Conservation (phyloP, 2,113 vertebrate species). For the Anthoscopus minutus region DNA sequence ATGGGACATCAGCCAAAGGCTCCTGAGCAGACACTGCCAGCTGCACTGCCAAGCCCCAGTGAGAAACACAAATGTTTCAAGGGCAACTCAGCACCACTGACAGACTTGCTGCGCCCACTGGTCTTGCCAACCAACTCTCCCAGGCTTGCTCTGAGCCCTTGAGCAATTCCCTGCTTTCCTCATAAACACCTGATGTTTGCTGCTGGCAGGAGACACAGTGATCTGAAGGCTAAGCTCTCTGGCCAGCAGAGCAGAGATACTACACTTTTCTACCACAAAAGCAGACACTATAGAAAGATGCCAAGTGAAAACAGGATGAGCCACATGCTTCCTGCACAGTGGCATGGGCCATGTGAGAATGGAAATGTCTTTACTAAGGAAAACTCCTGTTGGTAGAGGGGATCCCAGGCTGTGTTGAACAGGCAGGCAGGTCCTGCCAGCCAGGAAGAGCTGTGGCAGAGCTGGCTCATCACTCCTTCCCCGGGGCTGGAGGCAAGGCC, state of each 20-base stretch:
- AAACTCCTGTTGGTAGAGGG: neutral
- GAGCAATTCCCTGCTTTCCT: neutral
- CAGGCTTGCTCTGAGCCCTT: neutral
- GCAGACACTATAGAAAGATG: rapidly evolving
- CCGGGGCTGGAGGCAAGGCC: rapidly evolving
- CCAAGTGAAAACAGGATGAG: neutral
- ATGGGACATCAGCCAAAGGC: neutral
- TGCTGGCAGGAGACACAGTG: neutral
- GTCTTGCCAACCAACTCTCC: neutral
- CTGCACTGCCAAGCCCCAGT: neutral
- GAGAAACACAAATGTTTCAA: neutral
- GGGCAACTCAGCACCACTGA: neutral
- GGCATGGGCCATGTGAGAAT: neutral
- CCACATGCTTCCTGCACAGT: rapidly evolving
- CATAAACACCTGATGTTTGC: neutral
- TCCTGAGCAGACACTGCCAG: neutral
- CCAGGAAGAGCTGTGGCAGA: neutral
- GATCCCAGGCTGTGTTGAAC: rapidly evolving
- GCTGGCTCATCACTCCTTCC: neutral
- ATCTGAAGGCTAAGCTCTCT: neutral
- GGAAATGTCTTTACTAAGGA: neutral
- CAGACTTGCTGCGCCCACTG: neutral
- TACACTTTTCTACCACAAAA: neutral
- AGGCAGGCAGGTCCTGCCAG: neutral
- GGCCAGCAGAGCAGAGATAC: neutral